Percentiles rank a stretch among this genome's conserved stretches.
Conservation (phyloP, 2,113 vertebrate species). For the Lynx canadensis region DNA sequence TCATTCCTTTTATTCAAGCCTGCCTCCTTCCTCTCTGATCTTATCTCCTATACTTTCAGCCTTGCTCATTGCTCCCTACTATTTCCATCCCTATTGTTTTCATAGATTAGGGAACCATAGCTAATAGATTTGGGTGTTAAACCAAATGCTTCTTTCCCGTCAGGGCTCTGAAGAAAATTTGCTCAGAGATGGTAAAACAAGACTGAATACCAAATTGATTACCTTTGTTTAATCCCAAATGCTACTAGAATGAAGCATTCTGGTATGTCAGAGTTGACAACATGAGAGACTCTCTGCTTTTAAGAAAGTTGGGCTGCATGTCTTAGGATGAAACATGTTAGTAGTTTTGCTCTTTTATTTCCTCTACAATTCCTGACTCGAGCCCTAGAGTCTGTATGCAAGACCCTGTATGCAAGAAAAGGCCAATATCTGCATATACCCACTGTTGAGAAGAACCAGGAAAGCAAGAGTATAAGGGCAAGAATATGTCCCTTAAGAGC, state of each 20-base stretch:
- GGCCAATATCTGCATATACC: background rate
- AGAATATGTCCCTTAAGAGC: background rate
- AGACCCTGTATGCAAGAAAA: background rate
- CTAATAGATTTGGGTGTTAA: background rate
- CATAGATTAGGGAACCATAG: background rate
- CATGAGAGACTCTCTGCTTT: background rate
- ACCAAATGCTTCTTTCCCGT: conserved; percentile 8
- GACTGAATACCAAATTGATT: background rate
- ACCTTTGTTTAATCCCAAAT: background rate
- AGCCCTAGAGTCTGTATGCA: background rate
- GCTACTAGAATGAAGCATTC: background rate
- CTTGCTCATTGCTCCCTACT: background rate
- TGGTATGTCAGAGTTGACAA: background rate
- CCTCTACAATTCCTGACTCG: background rate
- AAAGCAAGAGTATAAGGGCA: background rate
- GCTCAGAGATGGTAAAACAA: background rate
- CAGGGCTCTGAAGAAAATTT: background rate
- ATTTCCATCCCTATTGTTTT: background rate
- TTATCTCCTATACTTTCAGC: background rate
- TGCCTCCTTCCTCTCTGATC: background rate
- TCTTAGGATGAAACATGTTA: conserved; percentile 17
- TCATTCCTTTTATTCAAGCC: background rate
- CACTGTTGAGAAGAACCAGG: background rate
- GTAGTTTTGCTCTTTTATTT: background rate
- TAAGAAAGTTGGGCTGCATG: background rate